phyloP scores from a whole-genome alignment of 2,888 invertebrate species.

The Taenaris catops region DNA sequence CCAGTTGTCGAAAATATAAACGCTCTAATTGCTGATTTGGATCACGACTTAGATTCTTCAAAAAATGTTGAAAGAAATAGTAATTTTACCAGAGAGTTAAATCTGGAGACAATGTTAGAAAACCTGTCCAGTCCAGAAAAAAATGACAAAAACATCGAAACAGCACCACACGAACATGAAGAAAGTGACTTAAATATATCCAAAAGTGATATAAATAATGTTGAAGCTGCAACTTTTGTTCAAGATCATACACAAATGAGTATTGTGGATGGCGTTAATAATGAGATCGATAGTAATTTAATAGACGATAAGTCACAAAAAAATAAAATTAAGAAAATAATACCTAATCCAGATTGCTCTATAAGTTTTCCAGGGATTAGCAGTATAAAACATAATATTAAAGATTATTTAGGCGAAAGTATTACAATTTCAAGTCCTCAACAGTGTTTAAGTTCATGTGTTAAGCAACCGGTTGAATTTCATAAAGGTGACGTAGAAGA shows the following conservation, averaged over 20 bases:
- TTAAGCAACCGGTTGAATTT: neutral
- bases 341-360: no score
- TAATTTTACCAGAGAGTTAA: constrained; percentile 45
- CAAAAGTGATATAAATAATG: neutral
- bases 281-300: neutral
- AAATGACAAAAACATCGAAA: constrained; percentile 17
- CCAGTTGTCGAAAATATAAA: constrained; percentile 57
- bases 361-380: no score
- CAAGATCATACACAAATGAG: no score
- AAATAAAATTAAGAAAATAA: neutral
- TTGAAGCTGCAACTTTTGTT: neutral
- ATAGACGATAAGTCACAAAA: neutral
- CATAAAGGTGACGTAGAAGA: constrained; percentile 2
- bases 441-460: no score
- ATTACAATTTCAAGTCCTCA: neutral
- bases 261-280: neutral
- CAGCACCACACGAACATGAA: constrained; percentile 7
- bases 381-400: neutral
- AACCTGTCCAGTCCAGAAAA: constrained; percentile 34
- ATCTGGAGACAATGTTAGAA: constrained; percentile 44
- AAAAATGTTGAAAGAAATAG: constrained; percentile 34
- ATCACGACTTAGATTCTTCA: constrained; percentile 44
- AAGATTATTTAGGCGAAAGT: neutral
- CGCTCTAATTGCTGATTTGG: constrained; percentile 56
- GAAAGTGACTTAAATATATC: neutral